These are phyloP conservation scores for Perizoma affinitatum DNA, from an alignment of 2,888 invertebrate genomes.

Conservation along the genomic window DNA sequence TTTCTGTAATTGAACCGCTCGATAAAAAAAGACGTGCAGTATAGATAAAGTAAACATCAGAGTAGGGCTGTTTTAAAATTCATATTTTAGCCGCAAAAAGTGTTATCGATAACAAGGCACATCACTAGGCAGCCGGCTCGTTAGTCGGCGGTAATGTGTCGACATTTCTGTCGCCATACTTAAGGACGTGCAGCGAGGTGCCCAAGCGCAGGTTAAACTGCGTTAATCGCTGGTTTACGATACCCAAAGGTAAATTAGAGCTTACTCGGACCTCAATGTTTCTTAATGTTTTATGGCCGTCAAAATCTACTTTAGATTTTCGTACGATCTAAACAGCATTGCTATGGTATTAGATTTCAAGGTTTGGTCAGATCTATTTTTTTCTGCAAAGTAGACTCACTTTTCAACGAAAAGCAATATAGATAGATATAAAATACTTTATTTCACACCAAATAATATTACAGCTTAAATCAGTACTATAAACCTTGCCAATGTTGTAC, in stretches of 20 bases:
- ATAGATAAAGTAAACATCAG: slow-evolving; percentile 31
- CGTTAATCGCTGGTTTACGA: slow-evolving; percentile 47
- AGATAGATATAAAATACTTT: no score
- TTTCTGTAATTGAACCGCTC: slow-evolving; percentile 19
- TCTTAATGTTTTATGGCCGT: slow-evolving; percentile 9
- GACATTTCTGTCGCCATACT: slow-evolving; percentile 60
- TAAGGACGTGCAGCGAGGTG: slow-evolving; percentile 34
- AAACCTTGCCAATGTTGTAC: no score
- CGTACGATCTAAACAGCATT: no score
- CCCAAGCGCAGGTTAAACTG: slow-evolving; percentile 42
- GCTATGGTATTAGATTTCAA: no score
- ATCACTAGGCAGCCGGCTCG: slow-evolving; percentile 56
- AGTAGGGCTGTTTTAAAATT: slow-evolving; percentile 52
- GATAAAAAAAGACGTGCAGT: slow-evolving; percentile 23
- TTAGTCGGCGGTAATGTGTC: slow-evolving; percentile 63
- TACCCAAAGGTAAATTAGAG: slow-evolving; percentile 51
- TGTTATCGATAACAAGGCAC: slow-evolving; percentile 39
- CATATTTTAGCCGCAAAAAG: slow-evolving; percentile 37
- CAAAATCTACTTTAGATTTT: background rate
- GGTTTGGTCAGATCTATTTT: no score
- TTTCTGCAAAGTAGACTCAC: no score
- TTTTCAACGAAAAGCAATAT: no score
- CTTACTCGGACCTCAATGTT: slow-evolving; percentile 7
- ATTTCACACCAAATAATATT: no score
- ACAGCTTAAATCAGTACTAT: no score